These are phyloP conservation scores for Graphium colonna DNA, from an alignment of 2,888 invertebrate species.

Conservation along the genomic window DNA sequence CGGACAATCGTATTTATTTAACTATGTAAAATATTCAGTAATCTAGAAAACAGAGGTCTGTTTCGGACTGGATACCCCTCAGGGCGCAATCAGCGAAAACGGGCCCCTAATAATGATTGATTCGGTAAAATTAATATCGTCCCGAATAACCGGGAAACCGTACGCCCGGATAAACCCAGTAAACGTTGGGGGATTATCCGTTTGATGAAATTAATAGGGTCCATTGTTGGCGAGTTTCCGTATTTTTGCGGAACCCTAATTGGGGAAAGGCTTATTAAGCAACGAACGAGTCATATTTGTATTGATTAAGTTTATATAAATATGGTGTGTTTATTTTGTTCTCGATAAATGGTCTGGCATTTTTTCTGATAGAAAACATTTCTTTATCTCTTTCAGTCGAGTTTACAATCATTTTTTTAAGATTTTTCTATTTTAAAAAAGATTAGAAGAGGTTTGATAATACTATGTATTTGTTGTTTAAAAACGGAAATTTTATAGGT, in stretches of 20 bases:
- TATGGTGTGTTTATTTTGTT: no score
- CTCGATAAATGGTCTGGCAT: no score
- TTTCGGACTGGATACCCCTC: not conserved
- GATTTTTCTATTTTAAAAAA: no score
- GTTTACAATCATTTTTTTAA: no score
- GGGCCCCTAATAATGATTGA: conserved; percentile 24
- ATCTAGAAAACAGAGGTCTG: not conserved
- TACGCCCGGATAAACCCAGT: conserved; percentile 18
- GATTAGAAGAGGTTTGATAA: no score
- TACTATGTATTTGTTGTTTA: no score
- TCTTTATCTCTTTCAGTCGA: no score
- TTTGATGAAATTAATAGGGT: conserved; percentile 14
- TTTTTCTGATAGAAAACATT: no score
- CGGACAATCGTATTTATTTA: no score
- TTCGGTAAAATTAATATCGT: conserved; percentile 21
- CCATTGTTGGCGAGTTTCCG: conserved; percentile 6
- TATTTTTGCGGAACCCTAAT: not conserved
- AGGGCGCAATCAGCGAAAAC: conserved; percentile 15
- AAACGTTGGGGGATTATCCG: conserved; percentile 10
- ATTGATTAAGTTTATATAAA: no score
- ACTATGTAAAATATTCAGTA: no score
- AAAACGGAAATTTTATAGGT: no score
- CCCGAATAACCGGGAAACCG: conserved; percentile 18
- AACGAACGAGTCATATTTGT: not conserved
- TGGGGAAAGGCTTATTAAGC: not conserved